phyloP scores from a whole-genome alignment of 2,888 invertebrate genomes.

The Invenusta paracnida region DNA sequence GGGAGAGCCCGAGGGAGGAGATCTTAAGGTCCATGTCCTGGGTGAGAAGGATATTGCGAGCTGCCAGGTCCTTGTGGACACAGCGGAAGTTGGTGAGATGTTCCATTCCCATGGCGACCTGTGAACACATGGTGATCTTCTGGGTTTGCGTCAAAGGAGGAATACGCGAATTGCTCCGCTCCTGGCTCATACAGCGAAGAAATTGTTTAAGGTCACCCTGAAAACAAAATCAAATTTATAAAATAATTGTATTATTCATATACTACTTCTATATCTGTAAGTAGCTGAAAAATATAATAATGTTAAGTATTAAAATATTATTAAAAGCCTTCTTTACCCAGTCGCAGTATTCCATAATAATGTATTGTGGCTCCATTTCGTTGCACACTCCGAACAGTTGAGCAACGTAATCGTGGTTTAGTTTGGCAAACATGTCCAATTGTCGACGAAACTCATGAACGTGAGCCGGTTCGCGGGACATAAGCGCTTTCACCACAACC shows the following conservation, averaged over 20 bases:
- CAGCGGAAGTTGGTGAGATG: slow-evolving; percentile 71
- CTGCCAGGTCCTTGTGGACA: slow-evolving; percentile 84
- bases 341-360: slow-evolving; percentile 84
- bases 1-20: slow-evolving; percentile 72
- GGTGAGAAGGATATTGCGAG: slow-evolving; percentile 82
- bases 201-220: slow-evolving; percentile 83
- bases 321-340: too few relatives aligned
- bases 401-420: slow-evolving; percentile 75
- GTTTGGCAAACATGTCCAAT: slow-evolving; percentile 75
- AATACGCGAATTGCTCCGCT: slow-evolving; percentile 66
- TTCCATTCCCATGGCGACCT: slow-evolving; percentile 77
- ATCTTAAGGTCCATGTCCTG: slow-evolving; percentile 76
- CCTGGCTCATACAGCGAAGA: slow-evolving; percentile 59
- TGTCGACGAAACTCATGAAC: slow-evolving; percentile 75
- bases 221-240: too few relatives aligned
- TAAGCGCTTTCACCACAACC: slow-evolving; percentile 58
- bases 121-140: slow-evolving; percentile 62
- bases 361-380: slow-evolving; percentile 73
- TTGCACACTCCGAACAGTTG: slow-evolving; percentile 74
- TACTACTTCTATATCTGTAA: too few relatives aligned
- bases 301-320: too few relatives aligned
- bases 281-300: too few relatives aligned
- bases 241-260: too few relatives aligned
- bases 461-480: slow-evolving; percentile 53
- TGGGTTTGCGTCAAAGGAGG: slow-evolving; percentile 64